Conservation (phyloP, 2,888 invertebrate species). For the Pimpla rufipes region DNA sequence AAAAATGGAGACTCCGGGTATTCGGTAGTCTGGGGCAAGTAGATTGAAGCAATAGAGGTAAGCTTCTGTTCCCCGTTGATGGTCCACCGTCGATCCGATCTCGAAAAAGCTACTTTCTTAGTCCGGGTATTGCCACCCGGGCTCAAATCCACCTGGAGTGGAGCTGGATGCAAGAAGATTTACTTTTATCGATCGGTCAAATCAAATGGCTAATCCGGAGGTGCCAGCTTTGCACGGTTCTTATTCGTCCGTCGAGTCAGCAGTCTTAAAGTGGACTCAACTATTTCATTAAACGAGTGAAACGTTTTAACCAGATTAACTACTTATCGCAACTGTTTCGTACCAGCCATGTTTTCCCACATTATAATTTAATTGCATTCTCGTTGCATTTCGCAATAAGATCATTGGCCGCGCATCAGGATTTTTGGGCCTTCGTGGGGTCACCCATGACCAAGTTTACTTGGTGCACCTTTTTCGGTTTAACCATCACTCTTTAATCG, state of each 20-base stretch:
- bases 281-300: not conserved
- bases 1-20: conserved; percentile 10
- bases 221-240: not conserved
- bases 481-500: no score
- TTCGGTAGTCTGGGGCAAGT: conserved; percentile 16
- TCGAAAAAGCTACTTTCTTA: not conserved
- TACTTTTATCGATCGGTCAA: conserved; percentile 10
- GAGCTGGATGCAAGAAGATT: not conserved
- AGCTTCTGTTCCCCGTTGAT: conserved; percentile 30
- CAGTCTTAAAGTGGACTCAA: not conserved
- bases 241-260: not conserved
- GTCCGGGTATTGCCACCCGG: not conserved
- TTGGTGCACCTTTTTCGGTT: no score
- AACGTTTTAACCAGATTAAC: not conserved
- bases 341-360: no score
- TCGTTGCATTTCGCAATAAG: no score
- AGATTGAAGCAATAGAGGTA: conserved; percentile 17
- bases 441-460: no score
- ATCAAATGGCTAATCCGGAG: conserved; percentile 1
- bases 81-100: conserved; percentile 14
- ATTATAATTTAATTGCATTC: no score
- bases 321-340: no score
- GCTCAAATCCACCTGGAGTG: not conserved
- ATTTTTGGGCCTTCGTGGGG: no score
- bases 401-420: no score